These are phyloP conservation scores for Coregonus suidteri DNA, from an alignment of 2,797 vertebrate species.

Conservation along the genomic window DNA sequence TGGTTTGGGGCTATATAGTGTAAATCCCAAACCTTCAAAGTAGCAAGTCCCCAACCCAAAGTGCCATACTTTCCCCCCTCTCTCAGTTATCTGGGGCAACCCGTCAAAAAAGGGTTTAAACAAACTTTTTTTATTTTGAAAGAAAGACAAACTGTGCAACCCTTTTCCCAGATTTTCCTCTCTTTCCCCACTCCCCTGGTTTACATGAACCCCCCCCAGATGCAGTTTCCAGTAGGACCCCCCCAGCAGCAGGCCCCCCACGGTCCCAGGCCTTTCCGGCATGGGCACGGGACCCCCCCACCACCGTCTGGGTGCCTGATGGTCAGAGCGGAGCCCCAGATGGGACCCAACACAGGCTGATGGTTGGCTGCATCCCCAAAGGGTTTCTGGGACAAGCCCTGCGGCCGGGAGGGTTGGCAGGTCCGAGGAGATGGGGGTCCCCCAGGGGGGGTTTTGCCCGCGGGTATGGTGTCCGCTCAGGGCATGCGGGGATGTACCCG, in stretches of 20 bases:
- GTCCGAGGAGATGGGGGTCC: constrained; percentile 83
- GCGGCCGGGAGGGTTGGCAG: constrained; percentile 86
- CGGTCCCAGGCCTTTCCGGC: constrained; percentile 88
- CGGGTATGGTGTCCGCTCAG: constrained; percentile 82
- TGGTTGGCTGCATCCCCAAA: constrained; percentile 91
- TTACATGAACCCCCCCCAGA: constrained; percentile 89
- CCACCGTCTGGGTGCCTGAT: constrained; percentile 86
- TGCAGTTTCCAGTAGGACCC: constrained; percentile 88
- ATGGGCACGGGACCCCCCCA: constrained; percentile 86
- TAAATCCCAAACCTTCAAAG: too few relatives aligned
- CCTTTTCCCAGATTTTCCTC: neutral
- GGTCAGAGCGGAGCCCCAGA: constrained; percentile 83
- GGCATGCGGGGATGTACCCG: constrained; percentile 71
- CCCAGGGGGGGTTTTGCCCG: constrained; percentile 81
- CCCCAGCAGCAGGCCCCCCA: constrained; percentile 82
- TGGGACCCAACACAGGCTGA: constrained; percentile 86
- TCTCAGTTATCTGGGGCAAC: too few relatives aligned
- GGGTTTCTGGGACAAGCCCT: constrained; percentile 87
- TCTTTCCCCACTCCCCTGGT: constrained; percentile 65
- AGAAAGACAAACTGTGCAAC: neutral
- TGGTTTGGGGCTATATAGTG: too few relatives aligned
- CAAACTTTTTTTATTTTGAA: constrained; percentile 6
- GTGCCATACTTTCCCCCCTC: too few relatives aligned
- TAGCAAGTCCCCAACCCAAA: too few relatives aligned
- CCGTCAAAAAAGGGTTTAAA: neutral